Base-by-base conservation (phyloP, 2,888 invertebrate species). In the Horisme vitalbata region DNA sequence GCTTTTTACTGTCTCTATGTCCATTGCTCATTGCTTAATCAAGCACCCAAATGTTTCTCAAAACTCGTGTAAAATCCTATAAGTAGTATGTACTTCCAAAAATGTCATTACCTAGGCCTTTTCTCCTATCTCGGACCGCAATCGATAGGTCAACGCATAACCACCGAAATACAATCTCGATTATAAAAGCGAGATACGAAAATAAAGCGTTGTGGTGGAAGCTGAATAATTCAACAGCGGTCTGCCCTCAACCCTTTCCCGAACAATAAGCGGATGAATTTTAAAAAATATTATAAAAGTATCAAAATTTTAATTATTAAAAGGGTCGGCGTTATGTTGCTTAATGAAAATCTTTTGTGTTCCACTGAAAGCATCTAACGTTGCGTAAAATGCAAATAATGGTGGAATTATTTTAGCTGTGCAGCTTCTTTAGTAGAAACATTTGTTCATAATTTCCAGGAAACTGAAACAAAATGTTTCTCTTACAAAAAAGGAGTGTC, bases 171-270 rank as follows among this genome's bases (percentile, higher is more conserved):
- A 33, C 3, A 18, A 30, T 45, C 12, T 23, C 32, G 41, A 32
- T 38, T 30, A 13, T 50, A 26, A 69, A 75, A 55, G 51, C 56
- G 65, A 64, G 62, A 64, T 69, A 70, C 57, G 73, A 80, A 77
- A 80, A 83, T 79, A 81, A 81, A 79, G 79, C 75, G 78, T 75
- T 67, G 70, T 65, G 71, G 66, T 63, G 63, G 57, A 60, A 60
- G 58, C 55, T 71, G 79, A 79, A 80, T 81, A 79, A 76, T 74
- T 75, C 71, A 81, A 59, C 59, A 68, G 68, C 62, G 62, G 59
- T 53, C 51, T 55, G 59, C 61, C 60, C 62, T 58, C 73, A 65
- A 72, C 75, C 78, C 70, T 65, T 53, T 54, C 43, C 47, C 65
- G 56, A 75, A 83, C 79, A 81, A 82, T 76, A 74, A 64, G 60